Base-by-base conservation (phyloP, 2,113 vertebrate genomes). In the Phalacrocorax carbo region DNA sequence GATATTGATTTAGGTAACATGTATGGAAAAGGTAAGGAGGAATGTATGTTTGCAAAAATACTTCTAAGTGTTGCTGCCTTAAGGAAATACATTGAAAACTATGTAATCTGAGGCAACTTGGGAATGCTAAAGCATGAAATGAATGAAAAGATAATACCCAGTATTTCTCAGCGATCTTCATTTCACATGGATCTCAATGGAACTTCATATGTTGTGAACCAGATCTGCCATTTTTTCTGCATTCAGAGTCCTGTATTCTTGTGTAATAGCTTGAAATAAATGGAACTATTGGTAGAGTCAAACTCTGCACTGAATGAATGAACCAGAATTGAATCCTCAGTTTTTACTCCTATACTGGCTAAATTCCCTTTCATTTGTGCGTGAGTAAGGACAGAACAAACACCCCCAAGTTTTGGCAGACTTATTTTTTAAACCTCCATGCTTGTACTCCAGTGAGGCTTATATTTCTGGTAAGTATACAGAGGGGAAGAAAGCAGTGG, bases 1-100 rank as follows among this genome's bases (percentile, higher is more conserved):
- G 38, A 62, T 98, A 98, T 97, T 94, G 96, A 97, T 97, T 95
- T 94, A 58, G 36, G 80, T 96, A 96, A 82, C 26, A 94, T 94
- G 86, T 72, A 91, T 91, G 81, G 70, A 95, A 68, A 96, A 94
- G 38, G 65, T 78, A 61, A 95, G 77, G 49, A 88, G 36, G 38
- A 52, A 52, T 65, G 21, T 64, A 34, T 52, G 13, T 77, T 92
- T 94, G 58, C 55, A 90, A 95, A 89, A 83, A 49, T 42, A 87
- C 22, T 90, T 94, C 49, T 65, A 91, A 95, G 55, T 10, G 8
- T 61, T 92, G 34, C 34, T 62, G 76, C 34, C 38, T 79, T 92
- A 96, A 75, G 60, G 65, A 95, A 69, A 68, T 22, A 36, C 44
- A 36, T 60, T 20, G 14, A 92, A 96, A 82, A 32, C 26, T n/a